Base-by-base conservation (phyloP, 1,140 invertebrate species). In the Gryon sp. region DNA sequence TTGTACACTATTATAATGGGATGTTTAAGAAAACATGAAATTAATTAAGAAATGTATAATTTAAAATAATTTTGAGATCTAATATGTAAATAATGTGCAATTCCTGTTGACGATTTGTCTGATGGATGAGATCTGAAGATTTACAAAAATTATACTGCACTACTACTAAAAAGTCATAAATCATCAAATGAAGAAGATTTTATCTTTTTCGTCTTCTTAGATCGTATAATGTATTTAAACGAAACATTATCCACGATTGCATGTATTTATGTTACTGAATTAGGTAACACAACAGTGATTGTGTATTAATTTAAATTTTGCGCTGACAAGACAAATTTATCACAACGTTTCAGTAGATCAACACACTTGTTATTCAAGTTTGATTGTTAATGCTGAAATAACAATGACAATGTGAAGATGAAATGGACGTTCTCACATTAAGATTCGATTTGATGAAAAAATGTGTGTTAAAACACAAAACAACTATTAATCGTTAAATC, bases 321-420 rank as follows among this genome's bases (percentile, higher is more conserved):
- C 45, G 55, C 55, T 46, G 24, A 46, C 55, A 57, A 12, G 4
- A 38, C 19, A 19, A 32, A 9, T 18, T 46, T 30, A 22, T 16
- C 48, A 34, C 40, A 40, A 40, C 43, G 30, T 46, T 43, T 34
- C 26, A 45, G 26, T 20, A 45, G 19, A 12, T 36, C 24, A 60
- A 40, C 41, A 12, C 30, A 50, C 50, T 62, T 48, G 43, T 62
- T 62, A 59, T 50, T 62, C 30, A n/a, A 30, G 30, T 48, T 9
- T 22, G n/a, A 48, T 48, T 46, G 24, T 62, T 62, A 38, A 52
- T 32, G 16, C 12, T n/a, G 24, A 0, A 52, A 52, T 12, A 48
- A 62, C 43, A 52, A 63, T 43, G 24, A 52, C 46, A 52, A 9
- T 24, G 24, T 34, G 36, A 50, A 52, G 36, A 63, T 63, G 60